Conservation (phyloP, 1,140 invertebrate genomes). For the Saccostrea glomerata region DNA sequence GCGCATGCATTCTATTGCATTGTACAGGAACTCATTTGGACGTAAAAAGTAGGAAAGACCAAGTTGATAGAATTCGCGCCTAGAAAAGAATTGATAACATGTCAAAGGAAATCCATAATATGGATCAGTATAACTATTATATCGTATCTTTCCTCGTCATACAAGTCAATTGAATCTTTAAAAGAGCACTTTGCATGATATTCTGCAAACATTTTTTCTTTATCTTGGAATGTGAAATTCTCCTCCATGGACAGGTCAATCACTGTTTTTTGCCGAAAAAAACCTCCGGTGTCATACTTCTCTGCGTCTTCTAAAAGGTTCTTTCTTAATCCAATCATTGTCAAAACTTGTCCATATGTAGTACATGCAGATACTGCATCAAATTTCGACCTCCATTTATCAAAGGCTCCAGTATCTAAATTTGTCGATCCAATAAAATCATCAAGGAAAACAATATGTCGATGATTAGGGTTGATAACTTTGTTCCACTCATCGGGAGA, state of each 20-base stretch:
- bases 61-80: background rate
- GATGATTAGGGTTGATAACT: background rate
- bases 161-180: background rate
- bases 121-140: background rate
- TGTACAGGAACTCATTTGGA: background rate
- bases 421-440: background rate
- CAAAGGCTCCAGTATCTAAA: background rate
- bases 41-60: background rate
- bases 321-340: background rate
- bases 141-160: background rate
- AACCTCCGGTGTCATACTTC: background rate
- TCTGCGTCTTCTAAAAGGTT: background rate
- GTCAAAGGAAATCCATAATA: background rate
- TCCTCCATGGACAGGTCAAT: background rate
- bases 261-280: background rate
- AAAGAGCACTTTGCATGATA: background rate
- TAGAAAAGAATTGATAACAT: background rate
- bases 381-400: background rate
- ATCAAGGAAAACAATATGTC: background rate
- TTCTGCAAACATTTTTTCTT: background rate
- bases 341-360: background rate
- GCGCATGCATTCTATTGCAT: background rate
- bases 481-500: background rate
- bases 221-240: background rate
- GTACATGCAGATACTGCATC: background rate